These are phyloP conservation scores for Bucorvus abyssinicus DNA, from an alignment of 2,797 vertebrate species.

Conservation along the genomic window DNA sequence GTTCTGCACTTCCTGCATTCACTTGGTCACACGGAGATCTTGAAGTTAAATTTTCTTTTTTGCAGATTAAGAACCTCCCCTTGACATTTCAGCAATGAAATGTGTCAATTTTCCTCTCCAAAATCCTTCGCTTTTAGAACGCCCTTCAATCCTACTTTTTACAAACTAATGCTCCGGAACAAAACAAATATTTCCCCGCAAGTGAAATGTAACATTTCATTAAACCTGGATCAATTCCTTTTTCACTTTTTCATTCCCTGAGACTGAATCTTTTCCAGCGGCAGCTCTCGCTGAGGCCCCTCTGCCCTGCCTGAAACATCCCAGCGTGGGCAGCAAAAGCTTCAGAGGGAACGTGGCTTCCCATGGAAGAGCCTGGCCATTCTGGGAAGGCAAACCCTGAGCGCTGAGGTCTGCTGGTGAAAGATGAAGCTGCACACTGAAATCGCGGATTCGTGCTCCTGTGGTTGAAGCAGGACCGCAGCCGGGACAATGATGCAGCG, in stretches of 20 bases:
- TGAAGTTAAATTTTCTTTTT: constrained; percentile 27
- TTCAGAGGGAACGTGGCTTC: neutral
- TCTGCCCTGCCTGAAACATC: neutral
- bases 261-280: neutral
- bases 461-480: neutral
- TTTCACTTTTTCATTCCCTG: neutral
- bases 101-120: neutral
- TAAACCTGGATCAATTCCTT: constrained; percentile 31
- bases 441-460: rapidly evolving
- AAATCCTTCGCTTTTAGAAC: neutral
- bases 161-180: constrained; percentile 18
- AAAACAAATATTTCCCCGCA: neutral
- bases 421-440: neutral
- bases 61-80: neutral
- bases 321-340: rapidly evolving
- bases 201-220: constrained; percentile 49
- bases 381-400: neutral
- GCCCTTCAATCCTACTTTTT: neutral
- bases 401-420: neutral
- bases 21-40: neutral
- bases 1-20: neutral
- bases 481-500: rapidly evolving
- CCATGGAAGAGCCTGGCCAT: neutral
- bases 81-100: constrained; percentile 18
- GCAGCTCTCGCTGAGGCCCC: neutral